Percentiles rank a stretch among this genome's conserved stretches.
Conservation (phyloP, 1,140 invertebrate species). For the Drosophila ficusphila region DNA sequence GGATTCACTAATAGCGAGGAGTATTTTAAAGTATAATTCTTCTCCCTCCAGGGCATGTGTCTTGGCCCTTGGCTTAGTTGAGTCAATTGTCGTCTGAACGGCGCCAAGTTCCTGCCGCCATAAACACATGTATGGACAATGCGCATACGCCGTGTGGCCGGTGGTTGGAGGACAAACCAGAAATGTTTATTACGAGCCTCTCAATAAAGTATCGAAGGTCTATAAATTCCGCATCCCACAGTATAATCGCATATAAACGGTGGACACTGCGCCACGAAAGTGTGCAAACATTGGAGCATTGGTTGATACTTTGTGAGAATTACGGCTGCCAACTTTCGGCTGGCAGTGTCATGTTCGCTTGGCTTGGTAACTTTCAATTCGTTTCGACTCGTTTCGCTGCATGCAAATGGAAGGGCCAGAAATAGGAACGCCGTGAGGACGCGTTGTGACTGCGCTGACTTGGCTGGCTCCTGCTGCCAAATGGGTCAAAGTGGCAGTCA, state of each 20-base stretch:
- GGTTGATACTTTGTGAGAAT: not conserved
- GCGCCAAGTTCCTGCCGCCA: conserved; percentile 50
- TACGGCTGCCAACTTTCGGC: conserved; percentile 1
- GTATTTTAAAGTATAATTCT: conserved; percentile 10
- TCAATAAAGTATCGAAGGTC: conserved; percentile 69
- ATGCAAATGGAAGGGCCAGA: conserved; percentile 37
- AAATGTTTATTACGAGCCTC: conserved; percentile 61
- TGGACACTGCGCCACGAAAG: conserved; percentile 36
- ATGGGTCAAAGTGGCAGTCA: conserved; percentile 80
- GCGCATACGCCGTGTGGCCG: conserved; percentile 41
- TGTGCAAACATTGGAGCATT: conserved; percentile 5
- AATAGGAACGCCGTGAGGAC: conserved; percentile 46
- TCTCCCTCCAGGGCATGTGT: not conserved
- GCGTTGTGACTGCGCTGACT: conserved; percentile 53
- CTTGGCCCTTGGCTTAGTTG: not conserved
- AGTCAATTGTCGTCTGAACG: conserved; percentile 19
- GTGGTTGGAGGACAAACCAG: conserved; percentile 4
- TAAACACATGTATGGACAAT: conserved; percentile 65
- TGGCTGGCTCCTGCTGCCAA: conserved; percentile 63
- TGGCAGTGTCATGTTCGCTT: conserved; percentile 21
- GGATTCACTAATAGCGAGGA: conserved; percentile 6
- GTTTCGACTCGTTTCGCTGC: conserved; percentile 26
- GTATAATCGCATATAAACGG: conserved; percentile 31
- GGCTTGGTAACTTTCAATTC: conserved; percentile 29
- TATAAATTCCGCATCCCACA: conserved; percentile 40